Evolutionary conservation across 2,888 invertebrate genomes (phyloP), one percentile per base, ranked within the genome.

Genomic region (Morinoia aosen): DNA sequence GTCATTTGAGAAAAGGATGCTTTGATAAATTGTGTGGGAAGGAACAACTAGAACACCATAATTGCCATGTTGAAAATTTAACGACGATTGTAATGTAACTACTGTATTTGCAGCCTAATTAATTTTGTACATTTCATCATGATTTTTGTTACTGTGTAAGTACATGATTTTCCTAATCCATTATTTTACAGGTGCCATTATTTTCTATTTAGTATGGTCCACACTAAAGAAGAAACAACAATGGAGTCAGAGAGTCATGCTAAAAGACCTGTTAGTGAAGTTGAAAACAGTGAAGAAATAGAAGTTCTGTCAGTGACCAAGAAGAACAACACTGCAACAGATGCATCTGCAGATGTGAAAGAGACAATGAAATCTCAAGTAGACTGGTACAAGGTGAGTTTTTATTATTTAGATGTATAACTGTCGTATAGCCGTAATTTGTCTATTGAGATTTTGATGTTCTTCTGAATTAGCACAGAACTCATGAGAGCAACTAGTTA

Each of bases 381-480:
- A n/a, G 95, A 95, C 39, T 58, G 33, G 40, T 95, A 88, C 39
- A 64, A 95, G 95, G 95, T 95, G 58, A 95, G 56, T 48, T 95
- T 57, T 91, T 95, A 33, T 95, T n/a, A 56, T 58, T 95, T 95
- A 94, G 0, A 40, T 93, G 25, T 88, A 57, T 61, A 16, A 90
- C 39, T 40, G 40, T 90, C 39, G 5, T 90, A 0, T 19, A 88
- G 88, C 39, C 2, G 11, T 39, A 90, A 39, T 90, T 90, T 90
- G n/a, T 40, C 8, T 12, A 14, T 12, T 90, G n/a, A 12, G 14
- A 19, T 11, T 39, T 90, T 40, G 16, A 90, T 12, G 3, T 39
- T 39, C 48, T 25, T 76, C 76, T 25, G 8, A 90, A 90, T 4
- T 90, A 11, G 12, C 19, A 90, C 11, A 39, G 2, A 0, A 16